Evolutionary conservation across 2,888 invertebrate species (phyloP), one percentile per base, ranked within the genome.

Genomic region (Scaeva pyrastri): DNA sequence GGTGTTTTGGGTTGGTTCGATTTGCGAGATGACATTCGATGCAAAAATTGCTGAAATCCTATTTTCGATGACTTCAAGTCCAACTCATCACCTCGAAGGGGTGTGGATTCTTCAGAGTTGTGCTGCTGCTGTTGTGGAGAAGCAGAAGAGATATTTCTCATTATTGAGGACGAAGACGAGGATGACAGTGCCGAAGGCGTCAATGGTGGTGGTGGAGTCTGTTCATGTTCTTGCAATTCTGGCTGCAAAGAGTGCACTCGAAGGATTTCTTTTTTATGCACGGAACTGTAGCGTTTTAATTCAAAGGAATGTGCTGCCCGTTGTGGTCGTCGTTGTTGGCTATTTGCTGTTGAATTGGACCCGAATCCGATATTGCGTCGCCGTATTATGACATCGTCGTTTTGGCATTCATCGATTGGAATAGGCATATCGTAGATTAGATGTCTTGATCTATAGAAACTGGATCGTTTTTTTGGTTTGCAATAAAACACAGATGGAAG

Each of bases 351-450:
- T 43, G 60, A 64, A 10, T 52, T 71, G 36, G 56, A 83, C 81
- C 58, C 81, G 58, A 68, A 82, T 56, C 75, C 88, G 60, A n/a
- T 76, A 52, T 89, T 90, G 43, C 90, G 90, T 2, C 91, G 90
- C 14, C 91, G 89, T 88, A 92, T 89, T n/a, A 91, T 92, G 19
- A 93, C 91, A 85, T 93, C 92, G 43, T 93, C 93, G n/a, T 92
- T 93, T 76, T 93, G 93, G 88, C 94, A 94, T 89, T 94, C 94
- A 88, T 95, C 95, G 21, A 92, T 94, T 84, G 93, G 94, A 80
- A 94, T 91, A n/a, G 94, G 94, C 48, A 94, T 92, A 89, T 95
- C 95, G 89, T 94, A 94, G 36, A 94, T 94, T 88, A 95, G 92
- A 89, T 94, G 94, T 31, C 94, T 92, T 1, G 94, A 94, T 1